Evolutionary conservation across 2,113 vertebrate genomes (phyloP), one percentile per base, ranked within the genome.

Genomic region (Seriola quinqueradiata): DNA sequence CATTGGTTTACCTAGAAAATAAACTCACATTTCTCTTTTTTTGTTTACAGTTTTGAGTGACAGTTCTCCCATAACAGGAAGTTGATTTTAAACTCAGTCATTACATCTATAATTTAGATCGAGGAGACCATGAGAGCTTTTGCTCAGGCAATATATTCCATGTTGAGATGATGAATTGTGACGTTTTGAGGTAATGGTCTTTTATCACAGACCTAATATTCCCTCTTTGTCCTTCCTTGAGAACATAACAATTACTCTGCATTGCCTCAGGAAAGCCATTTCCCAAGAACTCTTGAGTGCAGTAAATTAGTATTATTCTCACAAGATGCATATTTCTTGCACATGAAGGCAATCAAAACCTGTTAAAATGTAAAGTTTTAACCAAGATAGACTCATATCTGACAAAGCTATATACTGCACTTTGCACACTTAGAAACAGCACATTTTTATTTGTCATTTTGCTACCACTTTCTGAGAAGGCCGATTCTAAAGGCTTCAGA

Each of bases 211-310:
- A 70, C 48, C 36, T 61, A 4, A 40, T 46, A 32, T 82, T 59
- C n/a, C 38, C 46, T 21, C 0, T 76, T 79, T 4, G 79, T 88
- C 61, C 82, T 90, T 85, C 52, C 75, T 58, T 64, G 54, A 52
- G 70, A 81, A 77, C 42, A 72, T 58, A 23, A 67, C n/a, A 68
- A 40, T 79, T 57, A 66, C 60, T 67, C 52, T 83, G 10, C 46
- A 42, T 38, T 54, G 0, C 57, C 69, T 75, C 44, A 48, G 72
- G 60, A 64, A 48, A 63, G 67, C 9, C 10, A 71, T 81, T 79
- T 54, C 44, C 68, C 25, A 75, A 60, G 63, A 60, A n/a, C 28
- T 32, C 74, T 59, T 2, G 1, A 77, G 44, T 42, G 40, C 63
- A 61, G 50, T 61, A 60, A 8, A 82, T 75, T 11, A 63, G 67